Base-by-base conservation (phyloP, 2,797 vertebrate genomes). In the Heteromormyrus szaboi region DNA sequence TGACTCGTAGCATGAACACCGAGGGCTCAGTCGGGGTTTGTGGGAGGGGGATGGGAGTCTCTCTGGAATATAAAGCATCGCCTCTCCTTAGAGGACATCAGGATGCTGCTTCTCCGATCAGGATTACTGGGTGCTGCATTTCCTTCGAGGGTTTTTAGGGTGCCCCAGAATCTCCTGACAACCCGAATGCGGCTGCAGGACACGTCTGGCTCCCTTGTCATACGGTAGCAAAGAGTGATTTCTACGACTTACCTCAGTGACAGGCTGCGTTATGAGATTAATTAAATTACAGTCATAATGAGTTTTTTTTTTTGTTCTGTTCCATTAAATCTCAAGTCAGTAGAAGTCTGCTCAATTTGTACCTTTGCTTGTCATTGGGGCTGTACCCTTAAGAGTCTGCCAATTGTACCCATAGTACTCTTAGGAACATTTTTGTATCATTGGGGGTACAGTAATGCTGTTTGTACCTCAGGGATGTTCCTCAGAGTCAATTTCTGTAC, bases 171-270 rank as follows among this genome's bases (percentile, higher is more conserved):
- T 65, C 25, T 29, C 62, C 62, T 3, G 9, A 29, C 59, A 1
- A 8, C 37, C 59, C 8, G 3, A 68, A 14, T 12, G 29, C 11
- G 4, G 33, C 68, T 90, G 91, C 83, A 91, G 89, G 89, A 3
- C 90, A 33, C 84, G 88, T 88, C 91, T 89, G 89, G 91, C 91
- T 89, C 88, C 46, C 14, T 6, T 59, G 65, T 89, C 62, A 51
- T 54, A 9, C 37, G 9, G 65, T 37, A 19, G 53, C 8, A 9
- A 89, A 79, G 65, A 87, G 44, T 87, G 54, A 89, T 89, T 87
- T 79, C 85, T 50, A 56, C 4, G 50, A 56, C 68, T 65, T 33
- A 81, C 68, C 62, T 65, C 25, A 22, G 72, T 29, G 81, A 84
- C 48, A 25, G 8, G 48, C 46, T 48, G 25, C 25, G 0, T 85